phyloP scores from a whole-genome alignment of 2,888 invertebrate species.

The Conus canariensis region DNA sequence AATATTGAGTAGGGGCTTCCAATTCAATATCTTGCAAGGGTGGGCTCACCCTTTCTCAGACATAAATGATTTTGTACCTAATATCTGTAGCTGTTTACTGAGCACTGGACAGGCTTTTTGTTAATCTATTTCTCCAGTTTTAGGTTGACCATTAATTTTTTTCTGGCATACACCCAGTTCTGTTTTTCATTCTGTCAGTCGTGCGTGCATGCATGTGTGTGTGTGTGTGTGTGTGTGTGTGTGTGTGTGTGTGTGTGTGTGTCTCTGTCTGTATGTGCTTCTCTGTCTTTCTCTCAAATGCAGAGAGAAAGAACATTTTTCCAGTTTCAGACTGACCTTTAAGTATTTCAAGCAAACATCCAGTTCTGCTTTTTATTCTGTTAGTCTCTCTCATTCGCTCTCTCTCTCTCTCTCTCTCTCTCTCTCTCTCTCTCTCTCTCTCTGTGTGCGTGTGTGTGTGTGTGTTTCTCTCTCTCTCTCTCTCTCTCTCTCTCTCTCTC shows the following conservation, averaged over 20 bases:
- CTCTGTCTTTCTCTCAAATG: background rate
- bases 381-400: constrained; percentile 11
- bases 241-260: background rate
- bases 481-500: background rate
- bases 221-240: background rate
- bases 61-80: too few relatives aligned
- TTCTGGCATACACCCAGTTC: too few relatives aligned
- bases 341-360: background rate
- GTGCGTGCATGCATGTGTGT: background rate
- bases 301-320: too few relatives aligned
- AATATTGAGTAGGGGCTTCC: too few relatives aligned
- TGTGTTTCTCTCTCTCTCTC: background rate
- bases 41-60: too few relatives aligned
- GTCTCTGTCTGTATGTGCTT: background rate
- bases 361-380: too few relatives aligned
- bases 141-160: too few relatives aligned
- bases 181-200: background rate
- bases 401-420: constrained; percentile 15
- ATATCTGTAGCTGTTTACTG: too few relatives aligned
- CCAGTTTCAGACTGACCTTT: too few relatives aligned
- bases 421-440: constrained; percentile 21
- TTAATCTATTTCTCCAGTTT: background rate
- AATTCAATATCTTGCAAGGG: too few relatives aligned
- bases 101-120: background rate
- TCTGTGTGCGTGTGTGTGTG: background rate